Percentiles rank a stretch among this genome's conserved stretches.
Evolutionary conservation across 2,797 vertebrate species (phyloP).

Genomic region (Melopsittacus undulatus): DNA sequence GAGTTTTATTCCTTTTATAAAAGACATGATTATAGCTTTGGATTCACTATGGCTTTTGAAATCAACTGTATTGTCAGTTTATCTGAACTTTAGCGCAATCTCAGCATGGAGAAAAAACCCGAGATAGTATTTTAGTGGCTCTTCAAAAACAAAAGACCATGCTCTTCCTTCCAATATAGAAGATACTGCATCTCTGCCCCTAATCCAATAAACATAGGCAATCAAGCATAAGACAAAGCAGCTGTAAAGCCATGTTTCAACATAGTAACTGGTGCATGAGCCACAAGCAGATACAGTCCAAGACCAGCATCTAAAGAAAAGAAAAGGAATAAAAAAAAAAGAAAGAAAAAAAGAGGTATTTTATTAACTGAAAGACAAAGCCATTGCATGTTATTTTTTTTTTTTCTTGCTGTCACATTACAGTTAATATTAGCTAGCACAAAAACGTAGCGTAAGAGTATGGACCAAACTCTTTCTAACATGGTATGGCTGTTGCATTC

Average conservation of each 20-base stretch:
- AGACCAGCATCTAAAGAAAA: not conserved
- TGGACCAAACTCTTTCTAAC: not conserved
- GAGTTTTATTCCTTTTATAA: not conserved
- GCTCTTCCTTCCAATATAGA: not conserved
- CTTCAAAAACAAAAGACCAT: not conserved
- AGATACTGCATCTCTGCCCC: not conserved
- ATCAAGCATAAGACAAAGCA: not conserved
- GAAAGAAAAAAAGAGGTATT: not conserved
- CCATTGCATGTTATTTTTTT: not conserved
- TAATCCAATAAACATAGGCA: not conserved
- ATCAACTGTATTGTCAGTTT: not conserved
- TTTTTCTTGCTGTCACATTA: not conserved
- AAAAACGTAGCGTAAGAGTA: not conserved
- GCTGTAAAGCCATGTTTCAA: not conserved
- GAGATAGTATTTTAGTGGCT: not conserved
- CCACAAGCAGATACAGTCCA: not conserved
- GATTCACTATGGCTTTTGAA: not conserved
- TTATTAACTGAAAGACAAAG: slow-evolving; percentile 1
- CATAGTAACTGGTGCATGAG: not conserved
- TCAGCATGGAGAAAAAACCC: not conserved
- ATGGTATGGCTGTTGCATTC: not conserved
- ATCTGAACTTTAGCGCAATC: not conserved
- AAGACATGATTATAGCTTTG: not conserved
- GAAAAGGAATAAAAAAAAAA: not conserved
- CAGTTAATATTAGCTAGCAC: not conserved